Conservation (phyloP, 2,797 vertebrate genomes). For the Steatocranus sp. region DNA sequence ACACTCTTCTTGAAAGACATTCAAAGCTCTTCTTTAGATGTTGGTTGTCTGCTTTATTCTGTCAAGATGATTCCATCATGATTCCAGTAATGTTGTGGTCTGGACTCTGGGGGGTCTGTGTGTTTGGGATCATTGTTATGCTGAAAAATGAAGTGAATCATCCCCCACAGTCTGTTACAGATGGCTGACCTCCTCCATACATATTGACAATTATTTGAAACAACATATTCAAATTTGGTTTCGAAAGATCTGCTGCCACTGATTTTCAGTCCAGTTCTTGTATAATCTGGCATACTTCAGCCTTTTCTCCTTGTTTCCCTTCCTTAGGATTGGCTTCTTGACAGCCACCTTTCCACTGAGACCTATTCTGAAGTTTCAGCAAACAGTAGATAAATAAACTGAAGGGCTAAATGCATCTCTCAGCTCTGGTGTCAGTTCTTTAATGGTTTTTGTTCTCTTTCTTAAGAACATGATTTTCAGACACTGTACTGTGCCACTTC, state of each 20-base stretch:
- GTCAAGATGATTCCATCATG: background rate
- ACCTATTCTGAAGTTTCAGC: background rate
- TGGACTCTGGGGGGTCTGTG: background rate
- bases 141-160: background rate
- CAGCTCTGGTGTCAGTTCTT: background rate
- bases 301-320: background rate
- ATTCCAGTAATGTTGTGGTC: background rate
- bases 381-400: background rate
- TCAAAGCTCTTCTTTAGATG: background rate
- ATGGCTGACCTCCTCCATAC: background rate
- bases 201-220: background rate
- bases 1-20: background rate
- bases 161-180: background rate
- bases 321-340: background rate
- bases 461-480: background rate
- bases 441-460: background rate
- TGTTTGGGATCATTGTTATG: background rate
- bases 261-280: background rate
- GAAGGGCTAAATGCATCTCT: background rate
- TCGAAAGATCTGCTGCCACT: background rate
- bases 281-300: fast-evolving
- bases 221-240: background rate
- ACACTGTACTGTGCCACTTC: background rate
- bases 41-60: fast-evolving
- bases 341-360: background rate